Evolutionary conservation across 2,888 invertebrate genomes (phyloP).

Genomic region (Stramonita haemastoma): DNA sequence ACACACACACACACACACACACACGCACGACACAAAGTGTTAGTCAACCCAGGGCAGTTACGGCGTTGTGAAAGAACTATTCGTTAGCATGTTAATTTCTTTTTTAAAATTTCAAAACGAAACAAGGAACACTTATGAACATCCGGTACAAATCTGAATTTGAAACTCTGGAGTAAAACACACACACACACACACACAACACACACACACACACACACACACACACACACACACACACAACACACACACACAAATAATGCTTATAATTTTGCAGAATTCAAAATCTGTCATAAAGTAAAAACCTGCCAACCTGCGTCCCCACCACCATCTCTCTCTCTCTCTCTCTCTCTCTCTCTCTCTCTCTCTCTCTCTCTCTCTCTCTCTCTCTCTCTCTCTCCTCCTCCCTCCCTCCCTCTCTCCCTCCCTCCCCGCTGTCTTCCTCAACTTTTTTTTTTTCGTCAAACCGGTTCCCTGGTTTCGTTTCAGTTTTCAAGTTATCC

Average conservation of each 20-base stretch:
- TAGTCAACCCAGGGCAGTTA: background rate
- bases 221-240: background rate
- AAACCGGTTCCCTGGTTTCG: too few species aligned
- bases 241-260: background rate
- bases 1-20: background rate
- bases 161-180: background rate
- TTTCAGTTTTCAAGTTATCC: too few species aligned
- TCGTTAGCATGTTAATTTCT: background rate
- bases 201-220: background rate
- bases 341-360: too few species aligned
- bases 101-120: background rate
- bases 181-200: background rate
- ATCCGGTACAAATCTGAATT: background rate
- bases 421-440: background rate
- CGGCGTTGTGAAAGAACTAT: background rate
- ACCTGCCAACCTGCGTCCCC: background rate
- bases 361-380: accelerated
- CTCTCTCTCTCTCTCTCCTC: accelerated
- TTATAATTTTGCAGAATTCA: background rate
- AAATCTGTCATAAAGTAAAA: background rate
- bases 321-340: background rate
- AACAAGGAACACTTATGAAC: background rate
- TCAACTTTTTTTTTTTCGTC: background rate
- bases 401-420: too few species aligned
- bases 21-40: background rate